Evolutionary conservation across 30 jellyfish, hydroid and myxozoan species (phyloP).

Genomic region (Aurelia sp.): DNA sequence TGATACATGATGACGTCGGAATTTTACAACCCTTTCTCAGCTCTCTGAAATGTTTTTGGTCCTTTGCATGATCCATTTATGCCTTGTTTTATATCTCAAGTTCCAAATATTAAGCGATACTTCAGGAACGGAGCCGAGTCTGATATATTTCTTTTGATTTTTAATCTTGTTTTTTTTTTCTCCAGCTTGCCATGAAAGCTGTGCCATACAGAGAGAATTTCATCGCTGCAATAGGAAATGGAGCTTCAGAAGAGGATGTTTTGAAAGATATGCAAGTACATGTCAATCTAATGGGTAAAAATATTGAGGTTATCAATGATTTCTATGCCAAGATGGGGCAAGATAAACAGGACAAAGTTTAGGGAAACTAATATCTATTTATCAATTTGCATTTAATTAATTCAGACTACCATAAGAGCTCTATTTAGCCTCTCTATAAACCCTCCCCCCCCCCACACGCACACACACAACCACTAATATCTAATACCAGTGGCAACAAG

Average conservation of each 20-base stretch:
- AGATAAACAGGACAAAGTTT: constrained; percentile 81
- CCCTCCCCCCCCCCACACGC: no score
- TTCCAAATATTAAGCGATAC: background rate
- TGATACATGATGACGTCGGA: no score
- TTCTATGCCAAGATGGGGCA: constrained; percentile 80
- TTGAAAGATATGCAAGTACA: constrained; percentile 78
- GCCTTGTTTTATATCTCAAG: no score
- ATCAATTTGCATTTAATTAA: background rate
- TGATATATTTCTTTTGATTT: no score
- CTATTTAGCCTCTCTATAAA: no score
- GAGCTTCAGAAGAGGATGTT: constrained; percentile 85
- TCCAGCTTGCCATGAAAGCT: constrained; percentile 96
- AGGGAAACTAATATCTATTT: background rate
- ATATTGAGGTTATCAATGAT: constrained; percentile 73
- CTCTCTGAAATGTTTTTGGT: no score
- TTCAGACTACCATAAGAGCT: background rate
- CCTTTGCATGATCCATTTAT: no score
- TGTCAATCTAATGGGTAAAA: constrained; percentile 76
- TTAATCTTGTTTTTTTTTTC: background rate
- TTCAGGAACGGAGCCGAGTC: background rate
- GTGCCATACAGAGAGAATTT: constrained; percentile 93
- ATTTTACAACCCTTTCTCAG: no score
- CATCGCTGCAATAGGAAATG: constrained; percentile 84
- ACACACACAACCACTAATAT: no score
- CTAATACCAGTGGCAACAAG: no score